Conservation (phyloP, 2,888 invertebrate species). For the Punctoribates punctum region DNA sequence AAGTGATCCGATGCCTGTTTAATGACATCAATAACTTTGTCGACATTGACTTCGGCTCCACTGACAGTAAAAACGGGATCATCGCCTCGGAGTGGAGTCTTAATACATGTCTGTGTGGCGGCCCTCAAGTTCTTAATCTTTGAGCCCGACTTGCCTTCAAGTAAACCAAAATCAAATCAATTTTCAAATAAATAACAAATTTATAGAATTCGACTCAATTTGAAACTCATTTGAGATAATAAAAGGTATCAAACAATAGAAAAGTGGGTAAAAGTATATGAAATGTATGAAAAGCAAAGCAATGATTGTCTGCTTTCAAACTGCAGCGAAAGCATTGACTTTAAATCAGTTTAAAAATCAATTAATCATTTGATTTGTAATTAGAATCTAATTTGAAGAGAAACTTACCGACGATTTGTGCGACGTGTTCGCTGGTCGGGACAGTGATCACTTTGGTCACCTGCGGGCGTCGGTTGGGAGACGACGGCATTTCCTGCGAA, state of each 20-base stretch:
- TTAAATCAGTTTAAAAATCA: neutral
- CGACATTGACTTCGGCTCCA: neutral
- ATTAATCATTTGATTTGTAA: neutral
- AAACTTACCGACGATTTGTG: conserved; percentile 22
- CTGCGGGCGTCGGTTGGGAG: neutral
- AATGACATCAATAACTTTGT: neutral
- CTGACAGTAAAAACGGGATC: neutral
- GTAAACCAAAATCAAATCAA: neutral
- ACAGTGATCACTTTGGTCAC: neutral
- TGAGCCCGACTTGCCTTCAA: conserved; percentile 2
- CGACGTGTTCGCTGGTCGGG: conserved; percentile 27
- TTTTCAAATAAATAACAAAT: neutral
- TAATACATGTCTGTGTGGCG: neutral
- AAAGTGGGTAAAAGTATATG: neutral
- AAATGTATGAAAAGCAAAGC: too few relatives aligned
- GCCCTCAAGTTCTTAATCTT: neutral
- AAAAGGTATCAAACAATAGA: neutral
- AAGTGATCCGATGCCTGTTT: neutral
- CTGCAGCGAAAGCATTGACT: too few relatives aligned
- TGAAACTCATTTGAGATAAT: neutral
- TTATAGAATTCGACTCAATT: neutral
- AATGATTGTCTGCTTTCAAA: too few relatives aligned
- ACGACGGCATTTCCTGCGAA: neutral
- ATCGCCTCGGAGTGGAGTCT: conserved; percentile 5
- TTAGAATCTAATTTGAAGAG: too few relatives aligned